Percentiles rank a stretch among this genome's conserved stretches.
Evolutionary conservation across 1,140 invertebrate genomes (phyloP).

Genomic region (Drosophila subpulchrella): DNA sequence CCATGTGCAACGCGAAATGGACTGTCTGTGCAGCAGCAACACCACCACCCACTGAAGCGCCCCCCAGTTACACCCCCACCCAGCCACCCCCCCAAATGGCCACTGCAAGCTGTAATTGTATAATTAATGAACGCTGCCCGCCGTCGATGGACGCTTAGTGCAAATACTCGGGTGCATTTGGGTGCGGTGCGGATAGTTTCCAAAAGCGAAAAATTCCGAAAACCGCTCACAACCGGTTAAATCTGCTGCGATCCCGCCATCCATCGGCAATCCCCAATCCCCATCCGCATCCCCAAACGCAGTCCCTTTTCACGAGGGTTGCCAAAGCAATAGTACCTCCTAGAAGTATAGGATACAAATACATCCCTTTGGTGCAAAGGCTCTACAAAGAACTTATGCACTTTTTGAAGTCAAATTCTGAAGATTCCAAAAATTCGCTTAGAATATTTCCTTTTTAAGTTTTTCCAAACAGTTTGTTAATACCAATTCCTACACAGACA

Average conservation of each 20-base stretch:
- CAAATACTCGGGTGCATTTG: constrained; percentile 45
- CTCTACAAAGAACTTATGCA: too few species aligned
- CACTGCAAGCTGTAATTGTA: constrained; percentile 71
- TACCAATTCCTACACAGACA: too few species aligned
- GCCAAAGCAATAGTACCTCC: neutral
- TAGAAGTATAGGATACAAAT: too few species aligned
- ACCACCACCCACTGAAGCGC: neutral
- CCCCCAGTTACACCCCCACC: neutral
- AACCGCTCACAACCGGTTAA: constrained; percentile 61
- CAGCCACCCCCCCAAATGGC: constrained; percentile 6
- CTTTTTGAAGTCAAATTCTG: too few species aligned
- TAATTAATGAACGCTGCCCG: constrained; percentile 70
- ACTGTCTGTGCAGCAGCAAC: constrained; percentile 2
- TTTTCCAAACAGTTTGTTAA: too few species aligned
- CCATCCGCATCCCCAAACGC: neutral
- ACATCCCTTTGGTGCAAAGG: too few species aligned
- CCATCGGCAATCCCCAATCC: neutral
- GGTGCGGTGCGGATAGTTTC: constrained; percentile 49
- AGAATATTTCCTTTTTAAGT: too few species aligned
- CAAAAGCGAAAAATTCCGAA: constrained; percentile 27
- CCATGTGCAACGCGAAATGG: constrained; percentile 32
- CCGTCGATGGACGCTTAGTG: constrained; percentile 19
- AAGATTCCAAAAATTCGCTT: too few species aligned
- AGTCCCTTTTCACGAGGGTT: neutral
- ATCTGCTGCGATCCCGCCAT: constrained; percentile 39